Evolutionary conservation across 2,113 vertebrate genomes (phyloP), one percentile per base, ranked within the genome.

Genomic region (Parus major): DNA sequence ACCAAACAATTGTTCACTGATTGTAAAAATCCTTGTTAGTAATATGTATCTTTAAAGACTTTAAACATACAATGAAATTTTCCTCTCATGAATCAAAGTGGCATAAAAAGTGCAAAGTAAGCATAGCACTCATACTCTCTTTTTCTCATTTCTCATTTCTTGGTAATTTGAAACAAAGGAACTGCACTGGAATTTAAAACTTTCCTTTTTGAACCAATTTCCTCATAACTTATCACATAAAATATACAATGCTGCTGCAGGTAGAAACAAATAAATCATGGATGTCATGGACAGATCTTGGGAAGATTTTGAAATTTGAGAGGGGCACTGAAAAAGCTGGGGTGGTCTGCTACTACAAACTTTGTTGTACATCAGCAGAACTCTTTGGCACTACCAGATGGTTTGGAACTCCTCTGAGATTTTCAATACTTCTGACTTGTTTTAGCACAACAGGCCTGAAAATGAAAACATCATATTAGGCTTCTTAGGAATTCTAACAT

Each of bases 1-100:
- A 73, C 86, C 89, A 97, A 97, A 98, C 97, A 98, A 97, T 97
- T 93, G 95, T 96, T 97, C 81, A 82, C 95, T 98, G 97, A 98
- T 97, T 97, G 95, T 97, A 97, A 97, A 98, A 96, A 97, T 96
- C 93, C 84, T 97, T 97, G 92, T 97, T 98, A 97, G 97, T 97
- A 96, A 96, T 96, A 95, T 97, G 96, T 97, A 92, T 96, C 94
- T 97, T 95, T 94, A 90, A 96, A 84, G 90, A 95, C 94, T 98
- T 97, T 96, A 97, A 97, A 97, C 95, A 97, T 92, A 97, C 86
- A 89, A 35, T 96, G 91, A 98, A 97, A 93, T 97, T 97, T 97
- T 88, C 86, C 87, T 95, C 56, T 87, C 65, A 90, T 91, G 90
- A 97, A 94, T 93, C 82, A 76, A 97, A 97, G 77, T 83, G 61